Base-by-base conservation (phyloP, 2,113 vertebrate genomes). In the Saccopteryx bilineata region DNA sequence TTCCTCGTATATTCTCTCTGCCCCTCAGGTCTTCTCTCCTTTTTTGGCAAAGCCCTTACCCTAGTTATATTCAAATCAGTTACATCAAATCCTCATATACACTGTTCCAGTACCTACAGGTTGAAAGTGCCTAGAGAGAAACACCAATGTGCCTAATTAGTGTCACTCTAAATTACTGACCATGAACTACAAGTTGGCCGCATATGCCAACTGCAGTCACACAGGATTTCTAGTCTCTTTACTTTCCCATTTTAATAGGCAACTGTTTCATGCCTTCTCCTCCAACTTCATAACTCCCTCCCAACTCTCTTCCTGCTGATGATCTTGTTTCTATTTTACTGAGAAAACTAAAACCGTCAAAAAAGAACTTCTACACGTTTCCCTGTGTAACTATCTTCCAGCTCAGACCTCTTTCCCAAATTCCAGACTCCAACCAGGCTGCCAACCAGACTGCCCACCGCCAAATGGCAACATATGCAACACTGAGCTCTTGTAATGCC, bases 311-410 rank as follows among this genome's bases (percentile, higher is more conserved):
- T 93, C 39, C 39, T 63, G 24, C 56, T 56, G 21, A 75, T 87
- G 56, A 87, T 18, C 66, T 68, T 66, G 58, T 33, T 88, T 94
- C 65, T 54, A 3, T 21, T 69, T 78, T 93, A 85, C 28, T 21
- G 54, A 82, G 60, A 89, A 94, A 92, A 81, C 21, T 15, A 92
- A 87, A 69, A n/a, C 9, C 46, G 39, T 79, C 17, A 33, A 88
- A 93, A 28, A 61, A 76, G 18, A 91, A 66, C 15, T 63, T 94
- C 24, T 48, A 61, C 12, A 65, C 91, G 33, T 23, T 75, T 10
- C 48, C 11, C 15, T 17, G 88, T 0, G 0, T 50, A 50, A 68
- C 23, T 24, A 11, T 52, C 31, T 54, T 58, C 75, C 9, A 87
- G 12, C 58, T n/a, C 21, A 90, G 58, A 54, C 14, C 28, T 86